Evolutionary conservation across 2,797 vertebrate genomes (phyloP).

Genomic region (Gila robusta): DNA sequence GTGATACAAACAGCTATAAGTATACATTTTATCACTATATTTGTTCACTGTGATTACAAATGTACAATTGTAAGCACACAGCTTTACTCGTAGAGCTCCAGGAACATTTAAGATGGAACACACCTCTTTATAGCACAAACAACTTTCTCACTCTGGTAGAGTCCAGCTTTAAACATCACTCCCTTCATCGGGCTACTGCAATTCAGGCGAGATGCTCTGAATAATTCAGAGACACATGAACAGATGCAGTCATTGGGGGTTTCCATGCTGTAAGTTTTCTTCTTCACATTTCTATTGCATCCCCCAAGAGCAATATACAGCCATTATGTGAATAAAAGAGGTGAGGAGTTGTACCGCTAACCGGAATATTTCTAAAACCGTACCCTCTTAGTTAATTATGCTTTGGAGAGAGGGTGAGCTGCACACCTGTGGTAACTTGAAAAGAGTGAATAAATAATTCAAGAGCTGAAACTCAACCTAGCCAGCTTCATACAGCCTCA

Average conservation of each 20-base stretch:
- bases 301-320: background rate
- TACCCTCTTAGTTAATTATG: conserved; percentile 22
- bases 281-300: background rate
- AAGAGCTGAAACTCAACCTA: conserved; percentile 50
- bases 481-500: background rate
- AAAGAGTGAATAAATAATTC: conserved; percentile 56
- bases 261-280: conserved; percentile 16
- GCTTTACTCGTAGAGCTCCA: background rate
- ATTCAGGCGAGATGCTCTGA: conserved; percentile 67
- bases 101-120: background rate
- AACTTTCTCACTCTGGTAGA: background rate
- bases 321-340: conserved; percentile 26
- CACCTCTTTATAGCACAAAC: background rate
- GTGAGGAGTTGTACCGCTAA: background rate
- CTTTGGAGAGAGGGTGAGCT: conserved; percentile 16
- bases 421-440: conserved; percentile 49
- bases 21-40: background rate
- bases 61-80: no score
- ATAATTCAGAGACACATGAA: conserved; percentile 75
- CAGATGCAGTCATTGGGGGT: conserved; percentile 61
- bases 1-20: background rate
- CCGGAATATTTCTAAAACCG: conserved; percentile 50
- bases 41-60: background rate
- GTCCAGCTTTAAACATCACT: conserved; percentile 5
- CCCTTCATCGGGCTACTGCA: conserved; percentile 60